These are phyloP conservation scores for Nomia melanderi DNA, from an alignment of 1,140 invertebrate species.

Conservation along the genomic window DNA sequence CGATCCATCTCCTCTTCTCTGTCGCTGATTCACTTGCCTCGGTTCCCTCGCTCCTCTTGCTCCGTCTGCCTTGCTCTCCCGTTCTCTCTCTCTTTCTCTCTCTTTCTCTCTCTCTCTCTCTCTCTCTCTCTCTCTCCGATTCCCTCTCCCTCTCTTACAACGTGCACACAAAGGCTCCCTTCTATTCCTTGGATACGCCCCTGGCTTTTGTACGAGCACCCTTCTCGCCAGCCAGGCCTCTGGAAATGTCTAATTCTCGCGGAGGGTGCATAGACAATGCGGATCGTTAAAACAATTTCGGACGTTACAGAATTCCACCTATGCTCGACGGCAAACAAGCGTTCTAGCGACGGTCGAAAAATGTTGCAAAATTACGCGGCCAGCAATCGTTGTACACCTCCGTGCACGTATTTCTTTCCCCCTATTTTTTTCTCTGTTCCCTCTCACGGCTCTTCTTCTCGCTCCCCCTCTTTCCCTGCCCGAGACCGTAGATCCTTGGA, in stretches of 20 bases:
- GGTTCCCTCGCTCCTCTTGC: slow-evolving; percentile 11
- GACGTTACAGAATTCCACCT: slow-evolving; percentile 19
- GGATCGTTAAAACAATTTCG: slow-evolving; percentile 57
- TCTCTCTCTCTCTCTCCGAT: neutral
- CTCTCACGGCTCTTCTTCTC: neutral
- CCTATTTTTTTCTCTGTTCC: neutral
- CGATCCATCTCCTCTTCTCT: slow-evolving; percentile 25
- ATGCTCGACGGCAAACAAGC: neutral
- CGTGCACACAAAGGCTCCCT: slow-evolving; percentile 39
- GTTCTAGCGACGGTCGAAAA: slow-evolving; percentile 3
- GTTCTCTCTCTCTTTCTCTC: too few relatives aligned
- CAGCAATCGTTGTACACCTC: neutral
- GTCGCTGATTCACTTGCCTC: slow-evolving; percentile 40
- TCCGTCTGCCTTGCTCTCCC: neutral
- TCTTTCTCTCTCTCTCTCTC: too few relatives aligned
- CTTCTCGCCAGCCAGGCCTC: slow-evolving; percentile 14
- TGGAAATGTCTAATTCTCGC: slow-evolving; percentile 58
- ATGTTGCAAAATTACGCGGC: slow-evolving; percentile 34
- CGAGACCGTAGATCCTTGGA: neutral
- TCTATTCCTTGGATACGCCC: slow-evolving; percentile 53
- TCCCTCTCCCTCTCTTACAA: slow-evolving; percentile 10
- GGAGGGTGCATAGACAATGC: slow-evolving; percentile 65
- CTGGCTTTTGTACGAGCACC: slow-evolving; percentile 59
- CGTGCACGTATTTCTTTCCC: neutral
- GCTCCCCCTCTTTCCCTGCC: neutral